Evolutionary conservation across 2,797 vertebrate species (phyloP), one percentile per base, ranked within the genome.

Genomic region (Myioborus melanocephalus): DNA sequence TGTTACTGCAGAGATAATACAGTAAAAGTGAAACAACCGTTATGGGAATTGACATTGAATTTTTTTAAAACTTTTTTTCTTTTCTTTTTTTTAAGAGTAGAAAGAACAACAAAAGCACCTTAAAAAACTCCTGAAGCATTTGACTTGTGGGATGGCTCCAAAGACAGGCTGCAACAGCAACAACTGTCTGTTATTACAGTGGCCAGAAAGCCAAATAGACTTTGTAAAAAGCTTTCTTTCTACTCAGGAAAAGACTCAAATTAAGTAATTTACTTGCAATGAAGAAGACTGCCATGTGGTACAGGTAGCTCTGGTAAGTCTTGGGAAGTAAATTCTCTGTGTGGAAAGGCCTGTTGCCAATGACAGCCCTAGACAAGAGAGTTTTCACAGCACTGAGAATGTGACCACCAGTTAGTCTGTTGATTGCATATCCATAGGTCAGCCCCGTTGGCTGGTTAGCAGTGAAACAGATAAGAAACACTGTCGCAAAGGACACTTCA

Each of bases 361-460:
- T 53, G 22, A 47, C 8, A 89, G 12, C 4, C 11, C 6, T 3
- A 17, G 14, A 39, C 4, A 47, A 11, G 12, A 3, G 20, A 65
- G 44, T 46, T 65, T 65, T 83, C 52, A 37, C 20, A 56, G 23
- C 15, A 12, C 55, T 81, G 60, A 76, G 8, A 55, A 43, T 37
- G 30, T 28, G 30, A 15, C 10, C 20, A 65, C 5, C 17, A 27
- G 27, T 43, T 53, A 34, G 18, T 34, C 11, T 53, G 23, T 14
- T 4, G 4, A 23, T 50, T 7, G 6, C n/a, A 28, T 16, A 55
- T 3, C 28, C 30, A 41, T 2, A 10, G 17, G 32, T 34, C 59
- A 73, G 28, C 19, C 8, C 19, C 8, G 1, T 0, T 52, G 9
- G 2, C 2, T 55, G 19, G 23, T 65, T 17, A 44, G 11, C 21